Base-by-base conservation (phyloP, 2,797 vertebrate genomes). In the Enteromius mattozi region DNA sequence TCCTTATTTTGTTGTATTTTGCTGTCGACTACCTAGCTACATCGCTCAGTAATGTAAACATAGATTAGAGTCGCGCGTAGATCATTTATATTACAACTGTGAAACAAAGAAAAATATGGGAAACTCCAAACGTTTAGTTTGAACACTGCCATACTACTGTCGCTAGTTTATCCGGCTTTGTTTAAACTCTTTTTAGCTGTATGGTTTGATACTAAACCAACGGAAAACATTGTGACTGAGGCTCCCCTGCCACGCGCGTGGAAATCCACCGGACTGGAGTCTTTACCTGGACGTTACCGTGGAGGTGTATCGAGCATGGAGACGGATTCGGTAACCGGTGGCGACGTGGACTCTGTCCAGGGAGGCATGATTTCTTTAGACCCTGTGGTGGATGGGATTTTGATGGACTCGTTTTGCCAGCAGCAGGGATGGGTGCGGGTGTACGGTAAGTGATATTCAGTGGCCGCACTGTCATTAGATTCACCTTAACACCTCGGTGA, bases 341-440 rank as follows among this genome's bases (percentile, higher is more conserved):
- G 94, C 86, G 95, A 97, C 89, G 89, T 92, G 92, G 96, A 95
- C 82, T 90, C 93, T 61, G 8, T 91, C 4, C 91, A 78, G 89
- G 90, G 94, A 33, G 93, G 95, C 89, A 89, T 87, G 87, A 90
- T 90, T 89, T 94, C 88, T 89, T 90, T 90, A 92, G 96, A 95
- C 0, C 93, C 93, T 27, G 86, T 96, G 90, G 66, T 98, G 93
- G 97, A 97, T 85, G 93, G 95, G 82, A 95, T 98, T 92, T 94
- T 99, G 78, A 90, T 92, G 91, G 97, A 97, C 91, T 94, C 96
- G 0, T 95, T 97, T 82, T 97, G 96, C 89, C 97, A 98, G 92
- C 96, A 96, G 74, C 97, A 98, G 92, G 97, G 98, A 81, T 98
- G 97, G 97, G 90, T 98, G 79, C 95, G 97, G 2, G 96, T 98